These are phyloP conservation scores for Salarias fasciatus DNA, from an alignment of 2,797 vertebrate species.

Conservation along the genomic window DNA sequence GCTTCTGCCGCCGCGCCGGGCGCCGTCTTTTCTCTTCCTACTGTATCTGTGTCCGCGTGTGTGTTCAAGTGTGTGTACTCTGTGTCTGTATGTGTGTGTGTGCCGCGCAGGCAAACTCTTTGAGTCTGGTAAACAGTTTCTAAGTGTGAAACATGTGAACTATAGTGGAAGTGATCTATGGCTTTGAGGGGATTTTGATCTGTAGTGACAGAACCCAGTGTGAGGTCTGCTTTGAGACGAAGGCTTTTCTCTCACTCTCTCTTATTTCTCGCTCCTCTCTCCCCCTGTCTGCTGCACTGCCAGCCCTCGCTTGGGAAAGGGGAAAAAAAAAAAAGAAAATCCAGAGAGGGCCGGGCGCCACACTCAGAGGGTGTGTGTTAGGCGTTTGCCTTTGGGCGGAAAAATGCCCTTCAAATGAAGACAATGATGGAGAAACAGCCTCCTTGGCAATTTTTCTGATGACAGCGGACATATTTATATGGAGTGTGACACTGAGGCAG, in stretches of 20 bases:
- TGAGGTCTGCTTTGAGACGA: slow-evolving; percentile 78
- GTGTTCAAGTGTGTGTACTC: not conserved
- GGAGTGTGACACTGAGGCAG: slow-evolving; percentile 58
- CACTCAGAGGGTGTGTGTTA: slow-evolving; percentile 59
- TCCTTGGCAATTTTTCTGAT: slow-evolving; percentile 71
- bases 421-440: slow-evolving; percentile 77
- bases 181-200: slow-evolving; percentile 82
- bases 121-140: slow-evolving; percentile 78
- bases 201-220: slow-evolving; percentile 79
- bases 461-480: slow-evolving; percentile 68
- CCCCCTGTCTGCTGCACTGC: slow-evolving; percentile 64
- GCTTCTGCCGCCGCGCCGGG: slow-evolving; percentile 20
- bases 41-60: slow-evolving; percentile 18
- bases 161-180: slow-evolving; percentile 80
- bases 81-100: slow-evolving; percentile 19
- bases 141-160: slow-evolving; percentile 78
- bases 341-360: slow-evolving; percentile 51
- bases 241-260: slow-evolving; percentile 49
- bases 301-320: slow-evolving; percentile 45
- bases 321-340: not conserved
- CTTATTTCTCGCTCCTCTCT: slow-evolving; percentile 36
- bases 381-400: slow-evolving; percentile 77
- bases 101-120: slow-evolving; percentile 52
- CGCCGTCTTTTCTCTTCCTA: slow-evolving; percentile 3
- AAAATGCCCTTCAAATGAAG: slow-evolving; percentile 82